Percentiles rank a stretch among this genome's conserved stretches.
Evolutionary conservation across 2,888 invertebrate genomes (phyloP).

Genomic region (Vesta saturnalis): DNA sequence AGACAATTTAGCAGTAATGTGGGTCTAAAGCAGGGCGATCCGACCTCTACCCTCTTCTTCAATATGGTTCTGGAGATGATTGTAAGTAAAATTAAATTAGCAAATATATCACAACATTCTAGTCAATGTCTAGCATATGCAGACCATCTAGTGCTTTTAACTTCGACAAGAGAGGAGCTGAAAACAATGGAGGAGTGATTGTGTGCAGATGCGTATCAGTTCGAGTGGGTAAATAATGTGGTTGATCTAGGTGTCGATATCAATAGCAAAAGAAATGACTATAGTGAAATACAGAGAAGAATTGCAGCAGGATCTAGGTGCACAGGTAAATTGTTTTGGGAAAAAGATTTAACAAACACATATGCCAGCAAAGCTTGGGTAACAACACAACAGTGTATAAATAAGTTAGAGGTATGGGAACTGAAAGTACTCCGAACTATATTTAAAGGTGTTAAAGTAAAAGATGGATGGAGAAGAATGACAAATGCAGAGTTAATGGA

Average conservation of each 20-base stretch:
- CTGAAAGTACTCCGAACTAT: background rate
- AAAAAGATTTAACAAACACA: background rate
- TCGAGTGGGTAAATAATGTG: background rate
- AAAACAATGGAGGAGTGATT: background rate
- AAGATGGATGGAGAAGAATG: no score
- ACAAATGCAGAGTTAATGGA: no score
- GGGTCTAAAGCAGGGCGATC: background rate
- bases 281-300: slow-evolving; percentile 3
- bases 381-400: no score
- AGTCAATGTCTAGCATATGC: background rate
- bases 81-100: background rate
- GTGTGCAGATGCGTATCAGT: no score
- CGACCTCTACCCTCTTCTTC: background rate
- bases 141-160: background rate
- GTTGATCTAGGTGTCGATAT: background rate
- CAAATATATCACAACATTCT: background rate
- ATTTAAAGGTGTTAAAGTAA: background rate
- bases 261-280: background rate
- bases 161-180: background rate
- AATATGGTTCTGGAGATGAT: no score
- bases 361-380: no score
- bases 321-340: background rate
- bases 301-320: slow-evolving; percentile 8
- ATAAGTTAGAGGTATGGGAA: no score
- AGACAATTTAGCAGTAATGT: no score